Conservation (phyloP, 64 coral and sea anemone species). For the Cladopsammia gracilis region DNA sequence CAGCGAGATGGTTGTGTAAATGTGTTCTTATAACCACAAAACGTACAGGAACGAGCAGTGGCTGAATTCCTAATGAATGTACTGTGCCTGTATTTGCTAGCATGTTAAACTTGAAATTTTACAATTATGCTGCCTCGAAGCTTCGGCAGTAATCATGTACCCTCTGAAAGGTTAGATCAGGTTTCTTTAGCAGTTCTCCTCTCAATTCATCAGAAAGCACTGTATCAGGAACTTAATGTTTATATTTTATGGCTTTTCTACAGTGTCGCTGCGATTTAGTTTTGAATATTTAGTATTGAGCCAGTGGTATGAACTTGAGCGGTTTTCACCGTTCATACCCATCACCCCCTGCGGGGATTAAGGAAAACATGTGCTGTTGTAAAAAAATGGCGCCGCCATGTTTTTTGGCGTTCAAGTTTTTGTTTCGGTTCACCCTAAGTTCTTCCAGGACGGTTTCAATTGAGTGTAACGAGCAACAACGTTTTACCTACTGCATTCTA, state of each 20-base stretch:
- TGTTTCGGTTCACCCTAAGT: not conserved
- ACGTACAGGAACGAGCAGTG: too few relatives aligned
- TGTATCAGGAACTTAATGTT: too few relatives aligned
- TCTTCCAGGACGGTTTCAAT: not conserved
- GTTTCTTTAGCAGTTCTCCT: slow-evolving; percentile 77
- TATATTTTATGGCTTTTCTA: too few relatives aligned
- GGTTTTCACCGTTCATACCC: too few relatives aligned
- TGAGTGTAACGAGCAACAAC: not conserved
- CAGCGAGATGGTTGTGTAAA: too few relatives aligned
- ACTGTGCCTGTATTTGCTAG: not conserved
- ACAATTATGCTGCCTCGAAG: slow-evolving; percentile 60
- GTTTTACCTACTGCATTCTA: not conserved
- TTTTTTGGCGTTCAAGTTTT: not conserved
- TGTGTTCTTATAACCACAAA: too few relatives aligned
- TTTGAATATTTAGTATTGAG: too few relatives aligned
- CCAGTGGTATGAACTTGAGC: too few relatives aligned
- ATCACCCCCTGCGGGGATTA: too few relatives aligned
- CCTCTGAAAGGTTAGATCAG: slow-evolving; percentile 57
- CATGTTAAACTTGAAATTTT: slow-evolving; percentile 58
- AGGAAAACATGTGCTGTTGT: too few relatives aligned
- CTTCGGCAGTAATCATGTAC: slow-evolving; percentile 78
- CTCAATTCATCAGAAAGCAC: slow-evolving; percentile 68
- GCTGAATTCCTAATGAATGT: slow-evolving; percentile 6
- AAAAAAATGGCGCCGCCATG: not conserved
- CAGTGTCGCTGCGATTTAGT: not conserved